A percentile compares a stretch with the other conserved stretches of the same genome.
Evolutionary conservation across 2,113 vertebrate species (phyloP).

Genomic region (Pampusana beccarii): DNA sequence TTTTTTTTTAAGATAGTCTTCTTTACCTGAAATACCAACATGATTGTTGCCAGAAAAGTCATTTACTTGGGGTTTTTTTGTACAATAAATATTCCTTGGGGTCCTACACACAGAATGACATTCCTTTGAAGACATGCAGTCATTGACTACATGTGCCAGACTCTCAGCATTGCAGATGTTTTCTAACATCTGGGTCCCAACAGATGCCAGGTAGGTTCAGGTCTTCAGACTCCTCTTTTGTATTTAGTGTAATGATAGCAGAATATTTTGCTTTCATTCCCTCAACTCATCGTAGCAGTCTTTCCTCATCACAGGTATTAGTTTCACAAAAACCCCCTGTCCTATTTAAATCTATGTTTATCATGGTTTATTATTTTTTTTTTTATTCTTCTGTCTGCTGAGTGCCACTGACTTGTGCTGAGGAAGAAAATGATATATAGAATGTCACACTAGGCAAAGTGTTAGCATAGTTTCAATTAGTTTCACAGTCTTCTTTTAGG

Average conservation of each 20-base stretch:
- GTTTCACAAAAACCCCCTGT: neutral
- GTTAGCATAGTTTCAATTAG: neutral
- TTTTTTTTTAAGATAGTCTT: neutral
- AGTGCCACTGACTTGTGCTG: neutral
- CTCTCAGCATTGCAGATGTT: neutral
- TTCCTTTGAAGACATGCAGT: neutral
- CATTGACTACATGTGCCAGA: neutral
- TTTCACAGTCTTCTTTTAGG: neutral
- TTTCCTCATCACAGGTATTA: neutral
- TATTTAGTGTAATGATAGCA: neutral
- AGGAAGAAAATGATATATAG: neutral
- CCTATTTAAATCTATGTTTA: neutral
- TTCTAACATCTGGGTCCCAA: neutral
- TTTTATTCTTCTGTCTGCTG: neutral
- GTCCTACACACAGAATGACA: neutral
- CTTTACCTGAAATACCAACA: neutral
- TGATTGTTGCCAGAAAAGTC: neutral
- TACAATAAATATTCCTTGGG: neutral
- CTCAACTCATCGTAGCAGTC: neutral
- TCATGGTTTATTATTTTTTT: neutral
- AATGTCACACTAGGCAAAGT: neutral
- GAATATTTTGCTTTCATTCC: neutral
- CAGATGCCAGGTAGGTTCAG: neutral
- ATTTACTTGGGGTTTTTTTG: neutral
- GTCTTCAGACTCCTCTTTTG: neutral